A percentile compares a stretch with the other conserved stretches of the same genome.
Conservation (phyloP, 1,140 invertebrate genomes). For the Drosophila littoralis region DNA sequence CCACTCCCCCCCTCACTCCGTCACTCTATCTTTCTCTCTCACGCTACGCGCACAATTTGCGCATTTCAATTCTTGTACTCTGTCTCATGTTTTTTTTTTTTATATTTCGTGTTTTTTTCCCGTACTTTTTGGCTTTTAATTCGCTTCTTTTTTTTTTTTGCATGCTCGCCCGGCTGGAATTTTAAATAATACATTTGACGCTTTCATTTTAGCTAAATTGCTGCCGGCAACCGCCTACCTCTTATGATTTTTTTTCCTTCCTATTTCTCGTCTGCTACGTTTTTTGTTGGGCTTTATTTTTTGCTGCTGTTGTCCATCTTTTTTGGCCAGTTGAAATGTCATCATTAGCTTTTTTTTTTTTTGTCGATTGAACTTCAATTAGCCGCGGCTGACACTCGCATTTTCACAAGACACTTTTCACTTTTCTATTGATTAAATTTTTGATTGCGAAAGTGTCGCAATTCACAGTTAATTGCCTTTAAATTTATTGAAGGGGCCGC, state of each 20-base stretch:
- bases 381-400: conserved; percentile 45
- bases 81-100: not conserved
- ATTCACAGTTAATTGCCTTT: conserved; percentile 70
- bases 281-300: conserved; percentile 23
- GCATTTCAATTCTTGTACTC: conserved; percentile 46
- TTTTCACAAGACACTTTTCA: conserved; percentile 43
- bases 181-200: conserved; percentile 71
- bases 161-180: conserved; percentile 52
- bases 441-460: conserved; percentile 66
- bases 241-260: conserved; percentile 29
- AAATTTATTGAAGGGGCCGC: conserved; percentile 4
- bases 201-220: conserved; percentile 68
- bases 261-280: conserved; percentile 6
- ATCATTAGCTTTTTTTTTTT: conserved; percentile 66
- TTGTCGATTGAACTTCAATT: conserved; percentile 71
- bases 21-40: conserved; percentile 13
- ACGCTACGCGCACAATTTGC: conserved; percentile 31
- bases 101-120: conserved; percentile 10
- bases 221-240: conserved; percentile 46
- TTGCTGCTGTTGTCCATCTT: not conserved
- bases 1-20: too few relatives aligned
- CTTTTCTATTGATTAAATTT: conserved; percentile 41
- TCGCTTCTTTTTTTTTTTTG: conserved; percentile 27
- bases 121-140: conserved; percentile 13
- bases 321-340: conserved; percentile 51